These are phyloP conservation scores for Brachyhypopomus gauderio DNA, from an alignment of 2,113 vertebrate species.

Conservation along the genomic window DNA sequence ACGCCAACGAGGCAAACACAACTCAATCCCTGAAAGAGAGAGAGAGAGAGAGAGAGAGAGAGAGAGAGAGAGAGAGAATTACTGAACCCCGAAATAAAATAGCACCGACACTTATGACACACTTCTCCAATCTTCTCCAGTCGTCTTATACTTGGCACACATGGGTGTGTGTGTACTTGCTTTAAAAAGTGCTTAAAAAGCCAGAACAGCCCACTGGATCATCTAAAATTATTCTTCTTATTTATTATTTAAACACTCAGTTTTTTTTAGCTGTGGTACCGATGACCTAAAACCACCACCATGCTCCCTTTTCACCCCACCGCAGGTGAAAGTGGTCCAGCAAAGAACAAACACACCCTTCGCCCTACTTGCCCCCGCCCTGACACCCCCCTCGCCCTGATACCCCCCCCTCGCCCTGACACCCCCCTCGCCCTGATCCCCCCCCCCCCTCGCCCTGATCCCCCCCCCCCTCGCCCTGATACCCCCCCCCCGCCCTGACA, in stretches of 20 bases:
- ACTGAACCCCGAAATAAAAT: not conserved
- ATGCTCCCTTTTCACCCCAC: constrained; percentile 31
- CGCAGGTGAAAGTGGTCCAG: constrained; percentile 48
- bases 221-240: not conserved
- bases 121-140: not conserved
- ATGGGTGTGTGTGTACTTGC: not conserved
- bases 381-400: not conserved
- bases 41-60: constrained; percentile 43
- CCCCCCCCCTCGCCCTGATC: constrained; percentile 29
- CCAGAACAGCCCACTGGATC: not conserved
- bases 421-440: not conserved
- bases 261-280: constrained; percentile 58
- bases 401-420: constrained; percentile 26
- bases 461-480: not conserved
- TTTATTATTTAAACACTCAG: not conserved
- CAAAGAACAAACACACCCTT: not conserved
- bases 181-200: not conserved
- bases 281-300: constrained; percentile 52
- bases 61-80: not conserved
- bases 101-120: not conserved
- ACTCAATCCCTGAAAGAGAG: constrained; percentile 85
- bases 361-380: not conserved
- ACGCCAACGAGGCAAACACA: constrained; percentile 89
- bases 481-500: constrained; percentile 13
- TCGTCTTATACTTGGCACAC: too few species aligned